phyloP scores from a whole-genome alignment of 1,140 invertebrate species.

The Papilio polyxenes region DNA sequence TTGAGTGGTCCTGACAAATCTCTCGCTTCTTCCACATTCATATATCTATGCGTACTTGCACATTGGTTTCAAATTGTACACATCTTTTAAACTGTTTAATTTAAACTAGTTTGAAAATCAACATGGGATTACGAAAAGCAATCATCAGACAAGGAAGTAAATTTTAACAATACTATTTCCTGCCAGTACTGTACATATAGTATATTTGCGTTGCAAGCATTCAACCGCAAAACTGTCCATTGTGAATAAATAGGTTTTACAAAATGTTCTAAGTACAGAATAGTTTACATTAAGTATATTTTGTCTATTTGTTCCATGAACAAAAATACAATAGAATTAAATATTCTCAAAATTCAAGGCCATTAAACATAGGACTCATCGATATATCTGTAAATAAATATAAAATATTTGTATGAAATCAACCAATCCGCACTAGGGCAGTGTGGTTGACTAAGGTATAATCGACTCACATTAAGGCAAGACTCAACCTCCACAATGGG shows the following conservation, averaged over 20 bases:
- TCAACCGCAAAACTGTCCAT: background rate
- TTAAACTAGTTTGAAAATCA: background rate
- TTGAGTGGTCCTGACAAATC: too few species aligned
- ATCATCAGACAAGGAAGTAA: background rate
- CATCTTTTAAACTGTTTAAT: too few species aligned
- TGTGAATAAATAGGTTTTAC: background rate
- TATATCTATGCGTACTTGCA: too few species aligned
- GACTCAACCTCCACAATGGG: too few species aligned
- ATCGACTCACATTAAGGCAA: too few species aligned
- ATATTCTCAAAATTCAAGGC: too few species aligned
- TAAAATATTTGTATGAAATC: too few species aligned
- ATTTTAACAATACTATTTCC: conserved; percentile 5
- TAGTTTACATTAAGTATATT: background rate
- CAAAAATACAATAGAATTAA: background rate
- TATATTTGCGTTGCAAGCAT: background rate
- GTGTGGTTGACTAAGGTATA: too few species aligned
- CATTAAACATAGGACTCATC: too few species aligned
- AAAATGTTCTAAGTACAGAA: background rate
- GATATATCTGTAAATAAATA: too few species aligned
- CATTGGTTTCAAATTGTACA: background rate
- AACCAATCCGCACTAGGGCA: too few species aligned
- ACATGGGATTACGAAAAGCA: background rate
- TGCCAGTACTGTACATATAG: background rate
- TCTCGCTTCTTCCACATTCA: too few species aligned
- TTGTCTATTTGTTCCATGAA: background rate